Conservation (phyloP, 2,888 invertebrate species). For the Hypselothyrea guttata region DNA sequence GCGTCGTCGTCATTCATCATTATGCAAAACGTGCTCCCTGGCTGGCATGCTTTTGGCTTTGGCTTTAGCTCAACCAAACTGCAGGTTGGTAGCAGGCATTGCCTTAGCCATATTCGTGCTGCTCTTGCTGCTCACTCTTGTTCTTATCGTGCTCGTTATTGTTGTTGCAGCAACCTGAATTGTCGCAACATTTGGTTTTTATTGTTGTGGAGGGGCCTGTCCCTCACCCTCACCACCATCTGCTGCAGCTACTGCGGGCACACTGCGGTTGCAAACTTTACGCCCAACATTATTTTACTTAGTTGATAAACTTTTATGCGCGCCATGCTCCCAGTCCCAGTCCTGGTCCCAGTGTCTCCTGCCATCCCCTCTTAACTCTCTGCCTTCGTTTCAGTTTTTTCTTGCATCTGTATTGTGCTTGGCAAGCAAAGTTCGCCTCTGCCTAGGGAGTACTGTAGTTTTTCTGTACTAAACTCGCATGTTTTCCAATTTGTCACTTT, state of each 20-base stretch:
- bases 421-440: slow-evolving; percentile 23
- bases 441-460: slow-evolving; percentile 37
- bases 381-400: neutral
- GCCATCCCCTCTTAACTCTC: slow-evolving; percentile 1
- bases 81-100: slow-evolving; percentile 2
- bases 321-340: slow-evolving; percentile 20
- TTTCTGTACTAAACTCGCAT: slow-evolving; percentile 32
- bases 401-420: slow-evolving; percentile 23
- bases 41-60: slow-evolving; percentile 63
- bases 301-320: slow-evolving; percentile 74
- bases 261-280: slow-evolving; percentile 71
- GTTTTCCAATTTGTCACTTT: slow-evolving; percentile 68
- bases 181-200: slow-evolving; percentile 74
- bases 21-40: slow-evolving; percentile 73
- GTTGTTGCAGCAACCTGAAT: slow-evolving; percentile 55
- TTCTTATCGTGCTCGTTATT: slow-evolving; percentile 17
- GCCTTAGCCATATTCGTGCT: neutral
- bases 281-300: slow-evolving; percentile 76
- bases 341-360: slow-evolving; percentile 12
- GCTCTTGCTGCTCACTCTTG: neutral
- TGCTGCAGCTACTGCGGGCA: slow-evolving; percentile 44
- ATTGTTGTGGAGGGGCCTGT: slow-evolving; percentile 49
- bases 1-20: slow-evolving; percentile 72
- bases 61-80: slow-evolving; percentile 27
- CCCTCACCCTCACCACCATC: slow-evolving; percentile 16